Evolutionary conservation across 2,888 invertebrate species (phyloP), one percentile per base, ranked within the genome.

Genomic region (Drosophila merina): DNA sequence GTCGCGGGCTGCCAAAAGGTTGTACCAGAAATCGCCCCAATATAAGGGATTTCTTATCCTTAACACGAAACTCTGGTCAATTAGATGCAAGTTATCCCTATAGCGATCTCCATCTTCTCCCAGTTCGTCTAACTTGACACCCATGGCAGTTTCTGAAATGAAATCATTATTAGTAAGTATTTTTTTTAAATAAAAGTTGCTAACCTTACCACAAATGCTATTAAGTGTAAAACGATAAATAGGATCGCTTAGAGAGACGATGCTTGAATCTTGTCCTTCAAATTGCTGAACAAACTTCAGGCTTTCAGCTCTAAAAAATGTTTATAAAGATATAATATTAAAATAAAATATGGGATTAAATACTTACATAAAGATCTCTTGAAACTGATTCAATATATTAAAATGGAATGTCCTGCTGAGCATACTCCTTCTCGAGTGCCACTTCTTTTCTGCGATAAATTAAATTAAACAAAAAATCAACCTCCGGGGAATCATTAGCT

Each of bases 371-470:
- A 90, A 90, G n/a, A 89, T 80, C 48, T 90, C 89, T 10, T 73
- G 67, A 31, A 90, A 90, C 26, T 89, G 86, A 4, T 60, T 66
- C 20, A 90, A 74, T 49, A 90, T 90, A 60, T 87, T 90, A 0
- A 90, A 90, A 44, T 90, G 90, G 55, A 90, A 90, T 0, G 90
- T 88, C 0, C 89, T 87, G 1, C 90, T 89, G 3, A 90, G 68
- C 79, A 89, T 77, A 66, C 89, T 90, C 10, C 90, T 77, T 2
- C 90, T 74, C 0, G 76, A 31, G 51, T 90, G 89, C 90, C 90
- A 90, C 63, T 90, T 90, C 42, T 89, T 76, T 51, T 70, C 88
- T 89, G 44, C 6, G 8, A 8, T 0, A 36, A 20, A 2, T 14
- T 2, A n/a, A 20, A 26, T 9, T 3, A 5, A 6, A 4, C 14